A percentile compares a stretch with the other conserved stretches of the same genome.
Conservation (phyloP, 2,888 invertebrate genomes). For the Brachylomia viminalis region DNA sequence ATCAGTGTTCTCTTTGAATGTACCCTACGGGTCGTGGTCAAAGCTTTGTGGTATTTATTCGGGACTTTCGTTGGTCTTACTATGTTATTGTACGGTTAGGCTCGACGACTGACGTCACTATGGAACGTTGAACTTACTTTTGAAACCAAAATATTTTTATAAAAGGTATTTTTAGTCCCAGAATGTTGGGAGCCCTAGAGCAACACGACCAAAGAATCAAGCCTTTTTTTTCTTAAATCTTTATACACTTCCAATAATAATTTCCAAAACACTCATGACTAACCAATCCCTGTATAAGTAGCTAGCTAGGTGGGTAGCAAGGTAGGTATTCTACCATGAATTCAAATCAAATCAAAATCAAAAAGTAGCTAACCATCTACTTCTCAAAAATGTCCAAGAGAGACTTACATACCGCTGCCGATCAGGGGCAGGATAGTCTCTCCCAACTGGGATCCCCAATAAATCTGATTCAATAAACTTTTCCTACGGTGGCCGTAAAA, state of each 20-base stretch:
- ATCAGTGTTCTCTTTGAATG: constrained; percentile 59
- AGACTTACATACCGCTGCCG: constrained; percentile 62
- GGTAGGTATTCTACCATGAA: not conserved
- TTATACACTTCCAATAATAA: not conserved
- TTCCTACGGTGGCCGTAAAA: constrained; percentile 67
- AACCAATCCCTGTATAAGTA: not conserved
- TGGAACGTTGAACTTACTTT: not conserved
- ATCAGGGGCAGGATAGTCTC: constrained; percentile 66
- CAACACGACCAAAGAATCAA: not conserved
- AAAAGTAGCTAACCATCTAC: constrained; percentile 11
- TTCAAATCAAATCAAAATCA: too few species aligned
- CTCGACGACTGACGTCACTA: constrained; percentile 15
- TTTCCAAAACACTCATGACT: not conserved
- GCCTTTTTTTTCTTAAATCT: not conserved
- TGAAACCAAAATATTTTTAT: not conserved
- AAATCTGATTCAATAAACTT: constrained; percentile 74
- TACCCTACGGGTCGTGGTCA: constrained; percentile 43
- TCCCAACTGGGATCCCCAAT: constrained; percentile 64
- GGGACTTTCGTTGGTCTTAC: constrained; percentile 48
- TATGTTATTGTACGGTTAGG: constrained; percentile 28
- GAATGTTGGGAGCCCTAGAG: not conserved
- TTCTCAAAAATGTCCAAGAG: constrained; percentile 9
- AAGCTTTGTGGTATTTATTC: constrained; percentile 65
- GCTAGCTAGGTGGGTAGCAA: too few species aligned
- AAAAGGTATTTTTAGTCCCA: not conserved